Percentiles rank a stretch among this genome's conserved stretches.
Evolutionary conservation across 35 echinoderm and acorn worm species (phyloP).

Genomic region (Ophiothrix spiculata): DNA sequence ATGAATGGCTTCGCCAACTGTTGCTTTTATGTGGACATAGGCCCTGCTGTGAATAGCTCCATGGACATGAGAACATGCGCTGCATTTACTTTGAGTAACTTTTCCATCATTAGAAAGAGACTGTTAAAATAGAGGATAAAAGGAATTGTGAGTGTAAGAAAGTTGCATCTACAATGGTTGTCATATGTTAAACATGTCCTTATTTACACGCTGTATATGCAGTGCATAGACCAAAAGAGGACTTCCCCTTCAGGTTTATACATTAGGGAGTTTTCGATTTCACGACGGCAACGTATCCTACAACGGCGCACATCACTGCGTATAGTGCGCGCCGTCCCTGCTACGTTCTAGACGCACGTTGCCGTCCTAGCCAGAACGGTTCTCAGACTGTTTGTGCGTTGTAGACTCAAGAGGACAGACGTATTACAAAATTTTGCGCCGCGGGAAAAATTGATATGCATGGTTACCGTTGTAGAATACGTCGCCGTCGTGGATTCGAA

Average conservation of each 20-base stretch:
- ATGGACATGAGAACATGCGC: constrained; percentile 18
- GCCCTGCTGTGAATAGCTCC: constrained; percentile 37
- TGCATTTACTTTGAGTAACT: constrained; percentile 6
- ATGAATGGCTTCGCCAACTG: constrained; percentile 41
- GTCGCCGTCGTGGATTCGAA: too few species aligned
- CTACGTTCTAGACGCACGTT: too few species aligned
- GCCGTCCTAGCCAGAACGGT: too few species aligned
- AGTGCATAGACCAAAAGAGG: background rate
- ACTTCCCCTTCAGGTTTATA: background rate
- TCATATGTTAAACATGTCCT: background rate
- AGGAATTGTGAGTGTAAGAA: background rate
- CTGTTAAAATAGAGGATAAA: background rate
- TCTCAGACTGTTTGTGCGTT: too few species aligned
- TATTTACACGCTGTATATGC: background rate
- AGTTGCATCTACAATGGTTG: background rate
- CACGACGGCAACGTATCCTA: background rate
- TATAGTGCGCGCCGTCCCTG: too few species aligned
- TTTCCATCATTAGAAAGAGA: background rate
- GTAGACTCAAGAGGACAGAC: too few species aligned
- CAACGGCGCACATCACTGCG: background rate
- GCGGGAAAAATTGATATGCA: too few species aligned
- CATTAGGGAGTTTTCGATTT: background rate
- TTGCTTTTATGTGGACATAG: constrained; percentile 53
- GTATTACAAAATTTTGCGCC: too few species aligned
- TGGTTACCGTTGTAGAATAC: too few species aligned